Percentiles rank a stretch among this genome's conserved stretches.
Evolutionary conservation across 2,113 vertebrate genomes (phyloP).

Genomic region (Euleptes europaea): DNA sequence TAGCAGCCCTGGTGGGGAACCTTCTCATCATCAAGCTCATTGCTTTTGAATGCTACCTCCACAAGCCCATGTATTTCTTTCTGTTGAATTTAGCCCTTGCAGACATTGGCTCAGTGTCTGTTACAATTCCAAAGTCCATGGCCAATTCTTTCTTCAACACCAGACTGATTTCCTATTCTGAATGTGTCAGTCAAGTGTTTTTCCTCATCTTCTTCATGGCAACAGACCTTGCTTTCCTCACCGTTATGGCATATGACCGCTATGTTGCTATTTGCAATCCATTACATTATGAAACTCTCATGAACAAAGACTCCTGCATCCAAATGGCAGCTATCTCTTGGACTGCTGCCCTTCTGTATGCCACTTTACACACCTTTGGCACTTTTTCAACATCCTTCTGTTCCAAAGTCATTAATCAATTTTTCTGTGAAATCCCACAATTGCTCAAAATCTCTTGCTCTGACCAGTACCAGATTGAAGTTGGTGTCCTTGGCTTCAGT

Average conservation of each 20-base stretch:
- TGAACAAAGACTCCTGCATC: neutral
- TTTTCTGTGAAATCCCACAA: too few relatives aligned
- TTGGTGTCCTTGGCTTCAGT: neutral
- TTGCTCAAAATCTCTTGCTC: neutral
- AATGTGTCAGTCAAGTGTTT: conserved; percentile 21
- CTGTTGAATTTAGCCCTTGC: neutral
- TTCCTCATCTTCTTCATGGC: neutral
- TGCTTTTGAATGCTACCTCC: neutral
- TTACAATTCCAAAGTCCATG: conserved; percentile 8
- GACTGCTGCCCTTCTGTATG: neutral
- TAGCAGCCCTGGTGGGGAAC: neutral
- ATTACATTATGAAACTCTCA: too few relatives aligned
- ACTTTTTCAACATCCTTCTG: neutral
- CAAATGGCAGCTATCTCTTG: neutral
- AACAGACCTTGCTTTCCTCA: neutral
- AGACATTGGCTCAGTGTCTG: neutral
- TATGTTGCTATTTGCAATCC: neutral
- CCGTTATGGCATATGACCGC: neutral
- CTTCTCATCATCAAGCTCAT: neutral
- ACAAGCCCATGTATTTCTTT: too few relatives aligned
- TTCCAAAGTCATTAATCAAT: neutral
- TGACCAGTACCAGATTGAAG: neutral
- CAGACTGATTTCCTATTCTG: conserved; percentile 12
- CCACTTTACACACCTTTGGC: neutral
- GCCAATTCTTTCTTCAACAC: neutral